Evolutionary conservation across 2,888 invertebrate genomes (phyloP), one percentile per base, ranked within the genome.

Genomic region (Tholera decimalis): DNA sequence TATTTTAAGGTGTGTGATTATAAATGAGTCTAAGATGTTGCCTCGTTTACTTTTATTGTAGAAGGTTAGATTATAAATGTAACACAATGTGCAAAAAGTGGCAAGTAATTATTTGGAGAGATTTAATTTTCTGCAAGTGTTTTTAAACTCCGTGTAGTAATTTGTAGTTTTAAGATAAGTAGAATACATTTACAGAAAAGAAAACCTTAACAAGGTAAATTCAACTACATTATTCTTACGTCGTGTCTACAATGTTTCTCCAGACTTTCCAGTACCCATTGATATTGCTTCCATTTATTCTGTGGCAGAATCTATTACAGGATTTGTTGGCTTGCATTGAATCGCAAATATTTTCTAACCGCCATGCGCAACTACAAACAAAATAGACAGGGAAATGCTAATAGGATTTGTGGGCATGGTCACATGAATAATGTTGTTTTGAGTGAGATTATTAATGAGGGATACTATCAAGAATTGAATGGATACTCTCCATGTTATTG

Each of bases 371-470:
- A 70, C 61, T 62, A 71, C 73, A 74, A 79, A 67, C 66, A 63
- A 66, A 76, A 73, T 75, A 54, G 69, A 79, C 77, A 61, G 69
- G 69, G 79, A 83, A 83, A 83, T 82, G 77, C 67, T 79, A 80
- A 83, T 83, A 75, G 73, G 68, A 85, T 86, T 87, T 85, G 83
- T 73, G 77, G 66, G 70, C 74, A 73, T 72, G 65, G 62, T 50
- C 53, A 69, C 60, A 73, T 82, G 82, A 87, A 79, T 83, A 74
- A 85, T 85, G 81, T 77, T 75, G 73, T 77, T 83, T 83, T 73
- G 62, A 81, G 55, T 65, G 43, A 77, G 61, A 80, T 80, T 82
- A 82, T 77, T 82, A 80, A 72, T 67, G 65, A 76, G 59, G 54
- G 61, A 51, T 65, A 65, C 54, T 67, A 62, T 75, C 59, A 58